phyloP scores from a whole-genome alignment of 2,113 vertebrate species.

The Smithornis capensis region DNA sequence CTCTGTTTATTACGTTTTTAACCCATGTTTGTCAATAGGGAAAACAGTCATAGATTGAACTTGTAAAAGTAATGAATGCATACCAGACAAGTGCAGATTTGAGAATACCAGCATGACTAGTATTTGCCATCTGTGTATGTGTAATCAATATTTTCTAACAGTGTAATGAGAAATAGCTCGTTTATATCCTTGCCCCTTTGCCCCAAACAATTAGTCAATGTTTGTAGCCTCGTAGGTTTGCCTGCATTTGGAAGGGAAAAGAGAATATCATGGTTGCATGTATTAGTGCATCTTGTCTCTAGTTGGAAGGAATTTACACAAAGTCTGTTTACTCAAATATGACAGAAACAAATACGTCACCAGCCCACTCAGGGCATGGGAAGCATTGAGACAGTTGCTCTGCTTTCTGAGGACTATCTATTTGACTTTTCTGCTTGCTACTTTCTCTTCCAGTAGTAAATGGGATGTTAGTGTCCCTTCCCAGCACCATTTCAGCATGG shows the following conservation, averaged over 20 bases:
- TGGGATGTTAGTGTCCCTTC: not conserved
- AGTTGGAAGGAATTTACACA: not conserved
- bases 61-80: conserved; percentile 59
- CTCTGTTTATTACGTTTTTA: conserved; percentile 59
- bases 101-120: conserved; percentile 42
- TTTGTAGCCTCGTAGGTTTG: not conserved
- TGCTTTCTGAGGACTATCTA: not conserved
- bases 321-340: not conserved
- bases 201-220: conserved; percentile 23
- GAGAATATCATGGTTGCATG: not conserved
- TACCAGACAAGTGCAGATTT: conserved; percentile 45
- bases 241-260: not conserved
- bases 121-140: conserved; percentile 67
- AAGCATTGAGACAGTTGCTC: not conserved
- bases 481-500: fast-evolving
- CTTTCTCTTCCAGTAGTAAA: not conserved
- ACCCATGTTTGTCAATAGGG: conserved; percentile 48
- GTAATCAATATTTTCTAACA: conserved; percentile 68
- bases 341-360: not conserved
- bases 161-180: conserved; percentile 43
- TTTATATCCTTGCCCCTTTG: conserved; percentile 28
- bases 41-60: conserved; percentile 49
- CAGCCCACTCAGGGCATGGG: not conserved
- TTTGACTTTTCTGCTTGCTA: not conserved
- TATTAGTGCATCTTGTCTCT: not conserved